Base-by-base conservation (phyloP, 2,113 vertebrate species). In the Epinephelus fuscoguttatus region DNA sequence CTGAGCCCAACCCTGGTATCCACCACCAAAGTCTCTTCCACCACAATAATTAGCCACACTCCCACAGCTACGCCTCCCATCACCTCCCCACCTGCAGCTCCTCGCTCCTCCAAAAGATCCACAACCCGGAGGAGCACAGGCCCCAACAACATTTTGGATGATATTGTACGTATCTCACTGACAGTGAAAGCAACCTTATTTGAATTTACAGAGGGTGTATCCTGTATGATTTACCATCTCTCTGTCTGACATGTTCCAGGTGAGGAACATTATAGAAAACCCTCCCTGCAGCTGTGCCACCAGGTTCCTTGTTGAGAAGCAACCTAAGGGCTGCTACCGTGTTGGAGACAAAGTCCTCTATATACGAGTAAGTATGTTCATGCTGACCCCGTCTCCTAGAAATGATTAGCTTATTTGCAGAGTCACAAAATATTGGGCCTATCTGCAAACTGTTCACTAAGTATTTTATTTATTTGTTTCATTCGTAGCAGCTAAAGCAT, bases 261-360 rank as follows among this genome's bases (percentile, higher is more conserved):
- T 99, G 57, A 97, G 96, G 90, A 96, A 96, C 78, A 98, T 99
- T 88, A 97, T 96, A 72, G 97, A 98, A 94, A 97, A 97, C 66
- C 96, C 97, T 3, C 97, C 98, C 67, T 99, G 98, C 92, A 97
- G 96, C 92, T 99, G 98, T 86, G 95, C 96, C 1, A 95, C 60
- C 71, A 98, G 94, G 74, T 99, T 99, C 90, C 97, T 95, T 33
- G 97, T 99, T 87, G 97, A 99, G 88, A 97, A 97, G 69, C 97
- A 99, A 69, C 98, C 98, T 6, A 98, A 99, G 93, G 97, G 98
- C 64, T 95, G 97, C 80, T 99, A 99, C 89, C 96, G 97, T 78
- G 96, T 99, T 49, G 98, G 98, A 75, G 98, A 99, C 78, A 99
- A 99, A 96, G 97, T 99, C 76, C 96, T 99, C 49, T 99, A 99